These are phyloP conservation scores for Eospalax fontanierii DNA, from an alignment of 2,797 vertebrate species.

Conservation along the genomic window DNA sequence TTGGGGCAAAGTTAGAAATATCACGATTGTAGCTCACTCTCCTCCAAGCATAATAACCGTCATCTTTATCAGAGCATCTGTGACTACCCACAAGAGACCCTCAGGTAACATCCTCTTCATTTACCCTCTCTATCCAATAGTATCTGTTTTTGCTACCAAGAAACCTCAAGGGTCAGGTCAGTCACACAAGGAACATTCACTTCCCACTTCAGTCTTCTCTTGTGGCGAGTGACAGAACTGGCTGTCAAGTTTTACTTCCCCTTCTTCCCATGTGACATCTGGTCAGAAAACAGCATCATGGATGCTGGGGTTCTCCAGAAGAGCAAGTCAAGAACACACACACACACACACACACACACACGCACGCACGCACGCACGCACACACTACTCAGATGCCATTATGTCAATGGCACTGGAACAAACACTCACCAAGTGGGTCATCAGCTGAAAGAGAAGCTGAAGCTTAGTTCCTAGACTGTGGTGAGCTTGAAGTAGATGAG, in stretches of 20 bases:
- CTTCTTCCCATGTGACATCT: neutral
- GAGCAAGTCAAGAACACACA: fast-evolving
- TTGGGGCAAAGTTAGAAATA: neutral
- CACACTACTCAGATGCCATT: neutral
- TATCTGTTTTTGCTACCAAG: neutral
- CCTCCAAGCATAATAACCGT: neutral
- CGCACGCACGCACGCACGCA: no score
- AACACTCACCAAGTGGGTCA: neutral
- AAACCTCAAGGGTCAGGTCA: neutral
- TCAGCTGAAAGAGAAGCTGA: no score
- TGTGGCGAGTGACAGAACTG: neutral
- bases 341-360: neutral
- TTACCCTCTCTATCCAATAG: neutral
- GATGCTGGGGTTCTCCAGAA: neutral
- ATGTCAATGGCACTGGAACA: fast-evolving
- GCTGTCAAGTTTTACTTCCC: neutral
- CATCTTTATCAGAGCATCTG: neutral
- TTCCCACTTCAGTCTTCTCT: neutral
- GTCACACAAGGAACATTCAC: neutral
- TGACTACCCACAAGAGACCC: neutral
- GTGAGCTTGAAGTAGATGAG: neutral
- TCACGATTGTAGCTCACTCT: neutral
- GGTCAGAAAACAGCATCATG: neutral
- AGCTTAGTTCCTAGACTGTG: neutral
- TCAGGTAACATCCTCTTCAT: no score